phyloP scores from a whole-genome alignment of 2,888 invertebrate genomes.

The Chrysomela aeneicollis region DNA sequence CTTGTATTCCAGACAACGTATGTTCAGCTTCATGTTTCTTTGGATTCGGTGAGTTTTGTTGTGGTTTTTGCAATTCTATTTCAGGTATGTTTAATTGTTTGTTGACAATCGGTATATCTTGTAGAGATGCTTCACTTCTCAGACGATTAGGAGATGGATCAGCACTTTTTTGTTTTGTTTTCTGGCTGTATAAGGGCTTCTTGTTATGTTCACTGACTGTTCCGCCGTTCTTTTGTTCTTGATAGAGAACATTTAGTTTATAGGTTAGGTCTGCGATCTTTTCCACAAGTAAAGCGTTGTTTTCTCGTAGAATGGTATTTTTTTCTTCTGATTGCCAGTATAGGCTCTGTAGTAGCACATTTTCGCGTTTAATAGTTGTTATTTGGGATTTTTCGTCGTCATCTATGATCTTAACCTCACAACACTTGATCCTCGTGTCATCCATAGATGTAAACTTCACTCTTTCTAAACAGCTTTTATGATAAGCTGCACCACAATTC shows the following conservation, averaged over 20 bases:
- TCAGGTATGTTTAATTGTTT: not conserved
- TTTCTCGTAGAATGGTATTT: not conserved
- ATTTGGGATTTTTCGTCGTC: not conserved
- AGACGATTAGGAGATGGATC: not conserved
- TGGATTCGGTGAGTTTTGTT: not conserved
- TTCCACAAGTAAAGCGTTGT: not conserved
- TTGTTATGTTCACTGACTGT: not conserved
- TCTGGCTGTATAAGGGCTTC: not conserved
- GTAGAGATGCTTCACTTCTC: not conserved
- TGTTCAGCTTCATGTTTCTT: not conserved
- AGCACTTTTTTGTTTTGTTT: not conserved
- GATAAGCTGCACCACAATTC: conserved; percentile 11
- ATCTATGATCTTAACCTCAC: not conserved
- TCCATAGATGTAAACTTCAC: conserved; percentile 3
- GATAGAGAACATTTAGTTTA: not conserved
- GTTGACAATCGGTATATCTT: not conserved
- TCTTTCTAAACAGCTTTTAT: conserved; percentile 11
- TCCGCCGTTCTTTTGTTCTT: not conserved
- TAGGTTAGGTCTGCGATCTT: conserved; percentile 6
- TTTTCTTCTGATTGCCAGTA: conserved; percentile 9
- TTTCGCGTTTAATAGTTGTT: not conserved
- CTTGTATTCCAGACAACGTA: not conserved
- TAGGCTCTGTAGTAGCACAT: conserved; percentile 1
- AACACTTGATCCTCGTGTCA: not conserved
- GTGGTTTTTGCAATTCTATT: not conserved